These are phyloP conservation scores for Cremastinae sp. DNA, from an alignment of 2,888 invertebrate species.

Conservation along the genomic window DNA sequence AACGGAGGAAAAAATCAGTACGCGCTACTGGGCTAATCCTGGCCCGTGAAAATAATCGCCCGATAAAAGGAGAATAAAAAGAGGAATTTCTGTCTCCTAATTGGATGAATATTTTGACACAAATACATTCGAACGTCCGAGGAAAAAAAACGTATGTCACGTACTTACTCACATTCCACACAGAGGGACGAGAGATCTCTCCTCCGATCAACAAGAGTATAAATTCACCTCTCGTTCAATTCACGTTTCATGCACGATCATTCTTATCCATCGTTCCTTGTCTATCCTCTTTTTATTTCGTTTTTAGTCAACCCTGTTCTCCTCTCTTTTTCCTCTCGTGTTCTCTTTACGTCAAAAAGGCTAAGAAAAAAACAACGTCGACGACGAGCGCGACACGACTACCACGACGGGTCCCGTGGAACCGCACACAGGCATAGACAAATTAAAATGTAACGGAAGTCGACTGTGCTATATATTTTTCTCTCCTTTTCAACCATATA, in stretches of 20 bases:
- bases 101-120: constrained; percentile 31
- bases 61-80: constrained; percentile 18
- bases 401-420: constrained; percentile 1
- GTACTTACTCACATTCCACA: constrained; percentile 71
- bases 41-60: constrained; percentile 3
- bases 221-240: constrained; percentile 6
- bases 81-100: constrained; percentile 13
- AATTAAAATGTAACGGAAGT: constrained; percentile 71
- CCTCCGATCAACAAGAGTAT: constrained; percentile 52
- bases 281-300: constrained; percentile 40
- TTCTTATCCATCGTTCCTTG: constrained; percentile 28
- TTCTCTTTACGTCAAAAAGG: constrained; percentile 45
- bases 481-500: constrained; percentile 42
- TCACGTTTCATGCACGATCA: constrained; percentile 60
- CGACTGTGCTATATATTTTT: constrained; percentile 53
- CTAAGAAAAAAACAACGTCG: constrained; percentile 54
- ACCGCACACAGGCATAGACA: constrained; percentile 23
- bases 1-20: constrained; percentile 13
- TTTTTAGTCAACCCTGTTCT: constrained; percentile 1
- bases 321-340: neutral
- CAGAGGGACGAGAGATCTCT: constrained; percentile 57
- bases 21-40: neutral
- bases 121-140: constrained; percentile 13
- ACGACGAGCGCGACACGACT: constrained; percentile 44
- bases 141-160: constrained; percentile 47